Conservation (phyloP, 2,113 vertebrate genomes). For the Tinamus guttatus region DNA sequence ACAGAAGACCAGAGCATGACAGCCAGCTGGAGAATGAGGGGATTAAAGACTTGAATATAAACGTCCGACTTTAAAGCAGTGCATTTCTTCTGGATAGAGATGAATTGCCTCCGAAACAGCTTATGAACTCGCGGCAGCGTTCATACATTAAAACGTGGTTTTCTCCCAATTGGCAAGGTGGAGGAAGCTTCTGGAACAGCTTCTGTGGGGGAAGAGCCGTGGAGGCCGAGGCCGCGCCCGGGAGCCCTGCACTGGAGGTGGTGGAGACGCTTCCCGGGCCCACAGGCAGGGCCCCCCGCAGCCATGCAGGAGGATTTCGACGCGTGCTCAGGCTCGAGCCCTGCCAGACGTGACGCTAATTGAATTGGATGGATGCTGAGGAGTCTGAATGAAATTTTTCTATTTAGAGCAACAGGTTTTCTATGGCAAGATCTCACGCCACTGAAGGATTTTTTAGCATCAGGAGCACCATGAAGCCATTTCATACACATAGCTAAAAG, state of each 20-base stretch:
- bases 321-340: neutral
- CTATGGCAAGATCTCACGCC: neutral
- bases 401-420: accelerated
- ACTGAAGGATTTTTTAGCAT: neutral
- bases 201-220: neutral
- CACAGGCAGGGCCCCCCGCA: no score
- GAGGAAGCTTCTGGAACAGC: neutral
- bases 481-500: neutral
- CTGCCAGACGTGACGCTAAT: neutral
- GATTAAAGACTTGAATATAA: neutral
- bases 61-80: neutral
- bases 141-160: neutral
- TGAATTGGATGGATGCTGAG: neutral
- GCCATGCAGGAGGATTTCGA: neutral
- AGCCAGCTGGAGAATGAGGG: neutral
- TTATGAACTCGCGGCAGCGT: neutral
- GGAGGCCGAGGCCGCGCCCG: neutral
- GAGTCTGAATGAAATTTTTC: neutral
- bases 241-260: neutral
- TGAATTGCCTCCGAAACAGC: neutral
- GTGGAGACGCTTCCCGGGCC: no score
- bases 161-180: neutral
- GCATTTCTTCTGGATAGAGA: neutral
- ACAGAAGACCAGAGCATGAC: neutral
- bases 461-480: neutral